Base-by-base conservation (phyloP, 2,113 vertebrate species). In the Oceanodroma tethys region DNA sequence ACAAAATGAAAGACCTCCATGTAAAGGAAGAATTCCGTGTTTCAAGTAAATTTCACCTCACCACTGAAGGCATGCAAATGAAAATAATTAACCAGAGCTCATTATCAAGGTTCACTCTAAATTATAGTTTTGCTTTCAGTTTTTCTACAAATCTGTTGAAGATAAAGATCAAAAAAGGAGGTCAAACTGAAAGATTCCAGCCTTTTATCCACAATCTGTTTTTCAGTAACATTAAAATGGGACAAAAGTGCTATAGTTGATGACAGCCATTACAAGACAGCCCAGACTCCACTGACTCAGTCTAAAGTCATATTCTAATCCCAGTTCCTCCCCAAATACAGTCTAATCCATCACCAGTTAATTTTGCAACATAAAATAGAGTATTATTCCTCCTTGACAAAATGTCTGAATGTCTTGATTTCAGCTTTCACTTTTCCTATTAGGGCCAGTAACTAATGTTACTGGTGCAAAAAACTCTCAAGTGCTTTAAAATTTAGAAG, bases 31-130 rank as follows among this genome's bases (percentile, higher is more conserved):
- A 91, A 89, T 34, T 80, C 66, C 63, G 30, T 34, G 26, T 85
- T 91, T 85, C n/a, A 91, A 92, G 52, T 48, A 92, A 48, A 90
- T 70, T 65, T 80, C 48, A 84, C 40, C 43, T 87, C 40, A 72
- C 7, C 22, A 84, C 21, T 36, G 16, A 91, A 65, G 25, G 32
- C 45, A 68, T 23, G 67, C 34, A 81, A 88, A 82, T 56, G 11
- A 38, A 79, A 85, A 48, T 72, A 91, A 95, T 71, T 91, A 97
- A 93, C 32, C 53, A 82, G 53, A 40, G 62, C 66, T 87, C 86
- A 78, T 73, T 80, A 94, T 32, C 47, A 81, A 83, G 21, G 27
- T 26, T 78, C 0, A 0, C 23, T 91, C 78, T 89, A 68, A 71
- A 70, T 82, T 82, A 19, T 17, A 56, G 62, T 34, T 45, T 82